A percentile compares a stretch with the other conserved stretches of the same genome.
Conservation (phyloP, 2,113 vertebrate genomes). For the Dipodomys merriami region DNA sequence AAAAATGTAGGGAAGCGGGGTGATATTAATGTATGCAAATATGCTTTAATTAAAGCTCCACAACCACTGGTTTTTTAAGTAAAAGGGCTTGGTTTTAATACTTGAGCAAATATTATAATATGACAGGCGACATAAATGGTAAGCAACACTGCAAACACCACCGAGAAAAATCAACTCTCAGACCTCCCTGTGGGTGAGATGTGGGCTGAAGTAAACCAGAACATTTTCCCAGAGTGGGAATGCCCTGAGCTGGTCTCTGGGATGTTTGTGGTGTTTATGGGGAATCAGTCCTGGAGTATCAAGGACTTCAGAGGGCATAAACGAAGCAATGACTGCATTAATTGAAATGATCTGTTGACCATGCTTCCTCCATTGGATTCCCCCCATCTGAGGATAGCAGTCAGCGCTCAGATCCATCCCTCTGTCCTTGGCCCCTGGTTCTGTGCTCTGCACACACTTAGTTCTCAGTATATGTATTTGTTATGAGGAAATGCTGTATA, state of each 20-base stretch:
- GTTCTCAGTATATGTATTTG: neutral
- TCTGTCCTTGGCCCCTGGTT: neutral
- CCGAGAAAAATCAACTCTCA: neutral
- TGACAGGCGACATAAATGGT: slow-evolving; percentile 65
- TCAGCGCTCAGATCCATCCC: neutral
- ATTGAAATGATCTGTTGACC: neutral
- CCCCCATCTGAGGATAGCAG: neutral
- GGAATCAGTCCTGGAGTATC: neutral
- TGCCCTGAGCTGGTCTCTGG: neutral
- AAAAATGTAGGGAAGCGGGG: slow-evolving; percentile 65
- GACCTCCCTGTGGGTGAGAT: neutral
- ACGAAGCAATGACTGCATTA: too few species aligned
- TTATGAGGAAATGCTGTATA: neutral
- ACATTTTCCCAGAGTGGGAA: neutral
- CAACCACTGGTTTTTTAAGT: slow-evolving; percentile 67
- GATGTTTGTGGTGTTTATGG: neutral
- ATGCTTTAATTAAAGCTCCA: slow-evolving; percentile 68
- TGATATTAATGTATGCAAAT: slow-evolving; percentile 61
- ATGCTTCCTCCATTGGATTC: neutral
- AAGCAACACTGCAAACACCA: slow-evolving; percentile 65
- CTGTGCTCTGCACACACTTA: neutral
- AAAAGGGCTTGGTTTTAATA: slow-evolving; percentile 62
- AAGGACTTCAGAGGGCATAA: neutral
- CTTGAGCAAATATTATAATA: slow-evolving; percentile 74
- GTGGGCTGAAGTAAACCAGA: neutral